phyloP scores from a whole-genome alignment of 2,888 invertebrate species.

The Trachelus stipa region DNA sequence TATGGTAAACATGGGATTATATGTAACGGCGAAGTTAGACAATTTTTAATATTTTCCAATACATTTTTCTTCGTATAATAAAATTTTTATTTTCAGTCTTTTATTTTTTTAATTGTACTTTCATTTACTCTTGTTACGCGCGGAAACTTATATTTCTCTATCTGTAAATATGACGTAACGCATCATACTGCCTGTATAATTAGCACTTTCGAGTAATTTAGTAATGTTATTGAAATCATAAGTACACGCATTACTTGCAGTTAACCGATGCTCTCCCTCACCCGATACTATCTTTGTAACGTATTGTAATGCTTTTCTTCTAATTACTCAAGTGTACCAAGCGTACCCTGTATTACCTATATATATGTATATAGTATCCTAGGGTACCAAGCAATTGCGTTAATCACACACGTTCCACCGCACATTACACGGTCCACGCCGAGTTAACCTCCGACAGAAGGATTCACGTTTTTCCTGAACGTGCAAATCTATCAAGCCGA shows the following conservation, averaged over 20 bases:
- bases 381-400: conserved; percentile 42
- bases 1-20: too few relatives aligned
- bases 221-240: neutral
- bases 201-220: neutral
- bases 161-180: neutral
- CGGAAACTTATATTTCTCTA: neutral
- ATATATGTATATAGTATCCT: conserved; percentile 44
- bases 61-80: too few relatives aligned
- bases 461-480: conserved; percentile 36
- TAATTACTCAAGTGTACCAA: conserved; percentile 39
- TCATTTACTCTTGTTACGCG: neutral
- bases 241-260: neutral
- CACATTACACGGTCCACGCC: conserved; percentile 44
- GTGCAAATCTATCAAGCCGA: conserved; percentile 18
- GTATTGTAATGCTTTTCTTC: conserved; percentile 46
- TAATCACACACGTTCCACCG: conserved; percentile 47
- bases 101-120: neutral
- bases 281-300: conserved; percentile 23
- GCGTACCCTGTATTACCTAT: conserved; percentile 9
- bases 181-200: neutral
- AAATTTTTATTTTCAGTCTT: too few relatives aligned
- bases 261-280: neutral
- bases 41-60: too few relatives aligned
- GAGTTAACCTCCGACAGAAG: conserved; percentile 31
- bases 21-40: too few relatives aligned